Base-by-base conservation (phyloP, 2,888 invertebrate genomes). In the Megaustenia siamemsis region DNA sequence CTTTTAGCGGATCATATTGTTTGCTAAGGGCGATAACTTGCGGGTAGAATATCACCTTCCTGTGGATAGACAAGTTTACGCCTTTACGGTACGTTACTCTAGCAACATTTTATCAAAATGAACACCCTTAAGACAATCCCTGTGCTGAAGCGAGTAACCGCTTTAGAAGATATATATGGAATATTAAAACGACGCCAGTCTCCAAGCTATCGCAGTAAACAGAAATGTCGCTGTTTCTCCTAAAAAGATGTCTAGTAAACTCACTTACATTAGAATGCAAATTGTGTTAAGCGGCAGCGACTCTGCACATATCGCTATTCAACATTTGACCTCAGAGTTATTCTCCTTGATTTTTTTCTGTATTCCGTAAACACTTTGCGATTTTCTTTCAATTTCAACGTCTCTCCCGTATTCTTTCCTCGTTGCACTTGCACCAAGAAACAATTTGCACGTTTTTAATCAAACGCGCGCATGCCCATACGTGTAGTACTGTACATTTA, bases 31-130 rank as follows among this genome's bases (percentile, higher is more conserved):
- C 15, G 73, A 73, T 49, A 73, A 73, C 73, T 32, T 32, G n/a
- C 8, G 49, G 73, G 1, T 49, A 32, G 49, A 73, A 73, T 73
- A 73, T 73, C 73, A 49, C 49, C 73, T 49, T 73, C 32, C 71
- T 5, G 32, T 4, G 18, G 49, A 49, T 49, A 18, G 45, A 32
- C 49, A 49, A 18, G 73, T 45, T 49, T 73, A 49, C 49, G 45
- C n/a, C 49, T 49, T 49, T 35, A 73, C 73, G 73, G 32, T 21
- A 73, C 73, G 73, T 73, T 73, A 73, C 32, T 8, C 73, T 5
- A 21, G 15, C 49, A 35, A 73, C 49, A 32, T 49, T 73, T 73
- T 12, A 73, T 73, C 73, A 73, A 49, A 32, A 49, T 45, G 73
- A 73, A 73, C 32, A 49, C 73, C 49, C 49, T 73, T 21, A 28